A percentile compares a stretch with the other conserved stretches of the same genome.
Evolutionary conservation across 2,113 vertebrate species (phyloP).

Genomic region (Salvelinus namaycush): DNA sequence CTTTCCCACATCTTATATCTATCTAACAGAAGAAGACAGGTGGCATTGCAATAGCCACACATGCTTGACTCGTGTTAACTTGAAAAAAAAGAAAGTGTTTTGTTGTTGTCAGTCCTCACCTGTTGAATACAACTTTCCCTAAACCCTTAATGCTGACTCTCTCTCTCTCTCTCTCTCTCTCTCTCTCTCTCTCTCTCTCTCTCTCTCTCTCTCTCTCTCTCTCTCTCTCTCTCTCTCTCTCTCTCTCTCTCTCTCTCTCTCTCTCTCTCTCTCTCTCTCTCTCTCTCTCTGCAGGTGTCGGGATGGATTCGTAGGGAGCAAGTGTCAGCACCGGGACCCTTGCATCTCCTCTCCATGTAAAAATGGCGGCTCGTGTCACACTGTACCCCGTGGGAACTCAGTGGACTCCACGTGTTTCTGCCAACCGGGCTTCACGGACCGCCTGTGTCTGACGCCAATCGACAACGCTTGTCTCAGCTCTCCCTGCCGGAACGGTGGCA

Average conservation of each 20-base stretch:
- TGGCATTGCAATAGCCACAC: too few relatives aligned
- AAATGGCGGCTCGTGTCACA: constrained; percentile 80
- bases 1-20: constrained; percentile 22
- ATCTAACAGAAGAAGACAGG: too few relatives aligned
- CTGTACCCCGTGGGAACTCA: constrained; percentile 50
- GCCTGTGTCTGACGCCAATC: constrained; percentile 79
- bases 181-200: too few relatives aligned
- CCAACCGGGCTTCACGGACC: constrained; percentile 81
- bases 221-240: too few relatives aligned
- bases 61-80: too few relatives aligned
- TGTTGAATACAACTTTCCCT: background rate
- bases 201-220: too few relatives aligned
- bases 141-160: background rate
- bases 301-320: constrained; percentile 73
- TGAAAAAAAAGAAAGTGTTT: background rate
- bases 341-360: constrained; percentile 80
- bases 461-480: constrained; percentile 80
- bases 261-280: too few relatives aligned
- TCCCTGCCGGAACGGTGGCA: constrained; percentile 91
- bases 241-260: too few relatives aligned
- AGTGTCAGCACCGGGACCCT: constrained; percentile 86
- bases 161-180: background rate
- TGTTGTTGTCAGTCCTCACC: background rate
- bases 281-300: constrained; percentile 72
- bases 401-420: constrained; percentile 82